Percentiles rank a stretch among this genome's conserved stretches.
Evolutionary conservation across 2,888 invertebrate genomes (phyloP).

Genomic region (Yponomeuta plumbellus): DNA sequence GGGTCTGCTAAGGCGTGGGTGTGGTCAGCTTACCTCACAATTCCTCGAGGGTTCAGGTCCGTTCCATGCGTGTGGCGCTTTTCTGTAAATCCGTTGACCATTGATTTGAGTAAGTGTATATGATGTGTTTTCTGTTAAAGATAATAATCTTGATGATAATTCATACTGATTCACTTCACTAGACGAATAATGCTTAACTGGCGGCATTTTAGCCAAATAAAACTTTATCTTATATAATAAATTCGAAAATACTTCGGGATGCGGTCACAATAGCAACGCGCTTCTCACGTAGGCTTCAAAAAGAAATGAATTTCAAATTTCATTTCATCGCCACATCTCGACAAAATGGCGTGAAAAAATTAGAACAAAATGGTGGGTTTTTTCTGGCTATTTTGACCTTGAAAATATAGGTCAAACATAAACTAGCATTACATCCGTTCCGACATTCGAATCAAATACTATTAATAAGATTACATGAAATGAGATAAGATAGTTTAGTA

Average conservation of each 20-base stretch:
- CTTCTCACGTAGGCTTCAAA: conserved; percentile 46
- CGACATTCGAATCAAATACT: no score
- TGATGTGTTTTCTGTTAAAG: conserved; percentile 68
- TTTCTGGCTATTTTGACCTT: neutral
- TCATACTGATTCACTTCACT: conserved; percentile 74
- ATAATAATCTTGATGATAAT: conserved; percentile 69
- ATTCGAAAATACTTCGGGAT: conserved; percentile 41
- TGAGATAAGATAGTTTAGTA: no score
- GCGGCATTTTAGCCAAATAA: conserved; percentile 62
- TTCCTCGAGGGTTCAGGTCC: conserved; percentile 76
- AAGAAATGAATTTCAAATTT: conserved; percentile 36
- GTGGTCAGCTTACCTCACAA: conserved; percentile 73
- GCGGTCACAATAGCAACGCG: conserved; percentile 26
- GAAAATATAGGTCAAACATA: no score
- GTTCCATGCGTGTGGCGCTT: conserved; percentile 73
- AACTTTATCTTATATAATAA: conserved; percentile 63
- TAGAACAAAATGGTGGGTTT: conserved; percentile 44
- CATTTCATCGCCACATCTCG: conserved; percentile 19
- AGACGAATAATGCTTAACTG: conserved; percentile 67
- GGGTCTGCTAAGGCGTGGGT: neutral
- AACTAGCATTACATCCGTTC: neutral
- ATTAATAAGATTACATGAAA: no score
- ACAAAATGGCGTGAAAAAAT: conserved; percentile 38
- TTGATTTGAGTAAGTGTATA: conserved; percentile 79
- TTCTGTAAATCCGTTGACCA: conserved; percentile 81